These are phyloP conservation scores for Tachuris rubrigastra DNA, from an alignment of 2,113 vertebrate species.

Conservation along the genomic window DNA sequence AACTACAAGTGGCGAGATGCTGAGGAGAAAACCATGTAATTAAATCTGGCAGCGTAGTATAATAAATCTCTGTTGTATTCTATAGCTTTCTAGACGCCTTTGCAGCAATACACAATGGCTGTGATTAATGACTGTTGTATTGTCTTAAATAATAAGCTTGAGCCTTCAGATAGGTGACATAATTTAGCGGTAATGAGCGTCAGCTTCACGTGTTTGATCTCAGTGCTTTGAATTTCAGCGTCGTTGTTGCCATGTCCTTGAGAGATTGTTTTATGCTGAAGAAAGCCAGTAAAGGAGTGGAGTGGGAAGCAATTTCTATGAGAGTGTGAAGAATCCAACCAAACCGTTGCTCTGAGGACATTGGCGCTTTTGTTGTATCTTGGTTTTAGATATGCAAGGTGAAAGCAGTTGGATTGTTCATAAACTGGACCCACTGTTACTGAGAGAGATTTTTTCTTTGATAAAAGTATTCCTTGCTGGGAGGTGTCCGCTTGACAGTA, in stretches of 20 bases:
- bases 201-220: conserved; percentile 41
- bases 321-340: conserved; percentile 10
- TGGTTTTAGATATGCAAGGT: background rate
- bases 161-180: conserved; percentile 37
- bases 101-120: background rate
- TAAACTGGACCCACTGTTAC: background rate
- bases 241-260: conserved; percentile 34
- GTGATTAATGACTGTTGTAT: conserved; percentile 56
- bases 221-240: background rate
- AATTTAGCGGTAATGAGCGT: conserved; percentile 13
- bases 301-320: background rate
- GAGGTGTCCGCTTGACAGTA: background rate
- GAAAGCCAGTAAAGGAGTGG: background rate
- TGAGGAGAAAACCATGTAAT: conserved; percentile 41
- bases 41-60: conserved; percentile 16
- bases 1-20: background rate
- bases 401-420: background rate
- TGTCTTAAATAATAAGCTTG: conserved; percentile 47
- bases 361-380: background rate
- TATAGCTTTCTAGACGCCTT: background rate
- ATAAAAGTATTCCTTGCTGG: background rate
- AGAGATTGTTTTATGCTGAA: conserved; percentile 8
- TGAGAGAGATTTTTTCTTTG: background rate
- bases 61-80: conserved; percentile 23
- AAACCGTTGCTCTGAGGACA: background rate